A percentile compares a stretch with the other conserved stretches of the same genome.
These are phyloP conservation scores for Ruditapes philippinarum DNA, from an alignment of 1,140 invertebrate genomes.

Conservation along the genomic window DNA sequence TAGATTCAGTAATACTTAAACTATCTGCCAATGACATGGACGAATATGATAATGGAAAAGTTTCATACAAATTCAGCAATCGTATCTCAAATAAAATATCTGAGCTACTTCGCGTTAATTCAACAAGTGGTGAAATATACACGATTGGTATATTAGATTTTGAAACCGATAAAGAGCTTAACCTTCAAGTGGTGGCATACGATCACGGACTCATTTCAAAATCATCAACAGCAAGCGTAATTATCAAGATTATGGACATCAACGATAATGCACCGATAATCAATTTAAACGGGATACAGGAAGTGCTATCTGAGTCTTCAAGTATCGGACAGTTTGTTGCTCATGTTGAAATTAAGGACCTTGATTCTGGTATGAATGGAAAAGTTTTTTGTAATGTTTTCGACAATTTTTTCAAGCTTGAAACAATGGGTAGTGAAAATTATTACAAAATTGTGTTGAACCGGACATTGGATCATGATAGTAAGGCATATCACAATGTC, in stretches of 20 bases:
- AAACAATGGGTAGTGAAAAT: background rate
- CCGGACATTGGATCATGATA: constrained; percentile 56
- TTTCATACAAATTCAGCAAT: constrained; percentile 90
- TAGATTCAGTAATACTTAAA: constrained; percentile 64
- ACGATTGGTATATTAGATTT: constrained; percentile 91
- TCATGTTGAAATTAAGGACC: constrained; percentile 78
- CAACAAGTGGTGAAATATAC: constrained; percentile 72
- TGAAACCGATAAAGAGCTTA: constrained; percentile 88
- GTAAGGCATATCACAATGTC: constrained; percentile 43
- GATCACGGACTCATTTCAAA: constrained; percentile 65
- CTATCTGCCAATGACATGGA: constrained; percentile 77
- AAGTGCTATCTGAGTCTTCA: constrained; percentile 69
- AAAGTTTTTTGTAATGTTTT: constrained; percentile 75
- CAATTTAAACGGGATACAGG: constrained; percentile 76
- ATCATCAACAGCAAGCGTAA: constrained; percentile 89
- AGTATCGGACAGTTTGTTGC: constrained; percentile 78
- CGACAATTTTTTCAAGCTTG: constrained; percentile 63
- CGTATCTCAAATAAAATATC: constrained; percentile 96
- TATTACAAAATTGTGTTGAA: constrained; percentile 64
- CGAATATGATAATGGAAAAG: constrained; percentile 77
- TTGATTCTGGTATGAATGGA: constrained; percentile 77
- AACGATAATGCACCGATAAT: constrained; percentile 79
- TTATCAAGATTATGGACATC: constrained; percentile 72
- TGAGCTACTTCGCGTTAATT: constrained; percentile 92
- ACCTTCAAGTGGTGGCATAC: constrained; percentile 72